Evolutionary conservation across 1,140 invertebrate genomes (phyloP), one percentile per base, ranked within the genome.

Genomic region (Trachelipus rathkii): DNA sequence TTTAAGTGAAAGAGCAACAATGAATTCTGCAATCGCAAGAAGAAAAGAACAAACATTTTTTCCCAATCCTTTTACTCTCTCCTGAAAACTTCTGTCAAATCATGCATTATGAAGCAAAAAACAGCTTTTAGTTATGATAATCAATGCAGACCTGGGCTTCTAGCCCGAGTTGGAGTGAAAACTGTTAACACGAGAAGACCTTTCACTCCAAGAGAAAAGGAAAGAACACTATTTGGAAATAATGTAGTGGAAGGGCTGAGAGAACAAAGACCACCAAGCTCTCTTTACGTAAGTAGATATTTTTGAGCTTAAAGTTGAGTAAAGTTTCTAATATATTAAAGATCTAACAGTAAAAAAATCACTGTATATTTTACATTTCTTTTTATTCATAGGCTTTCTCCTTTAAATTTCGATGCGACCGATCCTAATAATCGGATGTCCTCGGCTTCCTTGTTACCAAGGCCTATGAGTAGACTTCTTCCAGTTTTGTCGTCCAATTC

Each of bases 161-260:
- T 76, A 46, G 77, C 75, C 33, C 68, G 79, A 15, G 68, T 74
- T 43, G 79, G 77, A 44, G 79, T 81, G 46, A 43, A 75, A 24
- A 81, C 89, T 71, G 86, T 92, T 53, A 88, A 90, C 82, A 93
- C 92, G 0, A 89, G 91, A 76, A 86, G 93, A 44, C 93, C 93
- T 5, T 93, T 92, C 82, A 94, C 93, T 10, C 92, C 92, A 9
- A 86, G 90, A 33, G 92, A 93, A 74, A 89, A 90, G 44, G 89
- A 92, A 75, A 86, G 92, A 70, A 89, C 89, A 5, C 85, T 93
- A 10, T 91, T 92, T 85, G 90, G 90, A 69, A 87, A 87, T 76
- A 77, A 84, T 44, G 85, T 87, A 15, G 50, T 23, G 8, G 68
- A 82, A 78, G 69, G 81, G 86, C 79, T 85, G 87, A 24, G 88